These are phyloP conservation scores for Gymnarchus niloticus DNA, from an alignment of 2,113 vertebrate species.

Conservation along the genomic window DNA sequence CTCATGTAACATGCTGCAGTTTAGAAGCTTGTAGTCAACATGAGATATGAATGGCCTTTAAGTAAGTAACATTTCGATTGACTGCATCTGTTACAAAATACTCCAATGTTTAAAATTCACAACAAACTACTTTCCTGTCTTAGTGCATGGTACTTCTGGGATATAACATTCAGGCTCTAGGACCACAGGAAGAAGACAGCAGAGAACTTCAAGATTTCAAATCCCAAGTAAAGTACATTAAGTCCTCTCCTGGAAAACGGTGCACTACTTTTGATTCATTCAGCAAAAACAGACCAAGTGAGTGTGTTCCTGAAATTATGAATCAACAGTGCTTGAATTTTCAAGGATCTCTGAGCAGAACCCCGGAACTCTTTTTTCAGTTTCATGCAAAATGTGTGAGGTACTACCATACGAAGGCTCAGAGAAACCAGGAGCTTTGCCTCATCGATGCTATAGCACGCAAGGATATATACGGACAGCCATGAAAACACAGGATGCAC, in stretches of 20 bases:
- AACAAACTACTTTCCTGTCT: neutral
- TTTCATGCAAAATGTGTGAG: neutral
- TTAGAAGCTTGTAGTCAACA: neutral
- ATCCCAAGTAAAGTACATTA: neutral
- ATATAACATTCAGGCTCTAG: neutral
- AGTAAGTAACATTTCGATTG: neutral
- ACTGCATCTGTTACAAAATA: neutral
- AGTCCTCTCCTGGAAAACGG: neutral
- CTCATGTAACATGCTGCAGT: neutral
- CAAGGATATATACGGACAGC: neutral
- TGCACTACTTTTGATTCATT: neutral
- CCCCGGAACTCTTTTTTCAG: neutral
- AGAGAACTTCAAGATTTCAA: neutral
- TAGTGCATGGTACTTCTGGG: neutral
- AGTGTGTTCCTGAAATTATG: neutral
- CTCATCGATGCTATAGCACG: neutral
- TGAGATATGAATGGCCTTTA: neutral
- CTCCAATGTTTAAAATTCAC: neutral
- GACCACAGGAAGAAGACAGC: neutral
- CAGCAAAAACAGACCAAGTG: neutral
- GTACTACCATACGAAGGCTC: neutral
- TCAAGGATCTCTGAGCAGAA: neutral
- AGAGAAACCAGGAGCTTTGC: neutral
- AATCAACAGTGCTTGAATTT: neutral
- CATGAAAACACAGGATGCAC: neutral